A percentile compares a stretch with the other conserved stretches of the same genome.
Conservation (phyloP, 2,113 vertebrate species). For the Gracilinanus agilis region DNA sequence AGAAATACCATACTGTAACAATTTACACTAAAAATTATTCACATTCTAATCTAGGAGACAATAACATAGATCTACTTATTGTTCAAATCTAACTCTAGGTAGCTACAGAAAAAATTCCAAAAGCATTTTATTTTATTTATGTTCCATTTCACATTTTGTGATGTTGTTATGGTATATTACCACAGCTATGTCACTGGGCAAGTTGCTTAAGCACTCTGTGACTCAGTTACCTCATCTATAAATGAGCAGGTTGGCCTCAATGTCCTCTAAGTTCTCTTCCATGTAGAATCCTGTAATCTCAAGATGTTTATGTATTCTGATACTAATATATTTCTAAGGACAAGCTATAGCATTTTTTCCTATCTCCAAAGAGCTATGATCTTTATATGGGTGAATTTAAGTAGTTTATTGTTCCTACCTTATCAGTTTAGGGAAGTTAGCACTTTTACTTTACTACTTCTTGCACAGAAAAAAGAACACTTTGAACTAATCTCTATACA, state of each 20-base stretch:
- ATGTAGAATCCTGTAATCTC: neutral
- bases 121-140: neutral
- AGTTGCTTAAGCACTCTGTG: neutral
- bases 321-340: neutral
- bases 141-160: neutral
- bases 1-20: neutral
- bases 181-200: neutral
- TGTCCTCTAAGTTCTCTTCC: neutral
- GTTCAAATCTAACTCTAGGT: neutral
- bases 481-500: slow-evolving; percentile 73
- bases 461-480: slow-evolving; percentile 65
- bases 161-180: neutral
- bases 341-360: neutral
- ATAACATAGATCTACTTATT: neutral
- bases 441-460: slow-evolving; percentile 48
- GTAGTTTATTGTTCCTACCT: slow-evolving; percentile 25
- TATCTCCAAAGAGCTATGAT: slow-evolving; percentile 19
- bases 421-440: slow-evolving; percentile 33
- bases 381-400: neutral
- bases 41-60: neutral
- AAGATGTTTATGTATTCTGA: neutral
- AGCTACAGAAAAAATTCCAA: neutral
- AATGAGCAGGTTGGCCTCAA: neutral
- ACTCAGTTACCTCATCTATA: neutral
- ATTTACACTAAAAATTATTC: neutral